Evolutionary conservation across 2,888 invertebrate species (phyloP).

Genomic region (Shargacucullia verbasci): DNA sequence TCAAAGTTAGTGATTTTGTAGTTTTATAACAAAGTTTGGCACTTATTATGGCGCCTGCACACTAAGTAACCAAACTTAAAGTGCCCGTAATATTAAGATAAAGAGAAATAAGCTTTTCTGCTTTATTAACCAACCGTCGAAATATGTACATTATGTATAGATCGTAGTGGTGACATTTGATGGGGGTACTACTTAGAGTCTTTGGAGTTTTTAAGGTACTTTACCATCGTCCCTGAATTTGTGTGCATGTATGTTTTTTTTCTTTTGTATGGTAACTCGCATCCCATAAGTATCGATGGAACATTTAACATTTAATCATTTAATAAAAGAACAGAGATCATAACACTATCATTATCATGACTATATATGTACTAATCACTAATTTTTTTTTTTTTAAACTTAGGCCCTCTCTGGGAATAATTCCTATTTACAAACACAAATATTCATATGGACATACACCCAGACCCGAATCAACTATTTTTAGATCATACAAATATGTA

Average conservation of each 20-base stretch:
- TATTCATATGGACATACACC: too few relatives aligned
- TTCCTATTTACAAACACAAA: too few relatives aligned
- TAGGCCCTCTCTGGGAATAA: too few relatives aligned
- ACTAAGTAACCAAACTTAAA: neutral
- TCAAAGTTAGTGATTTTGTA: slow-evolving; percentile 5
- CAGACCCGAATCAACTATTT: too few relatives aligned
- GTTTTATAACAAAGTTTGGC: neutral
- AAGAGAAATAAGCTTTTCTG: neutral
- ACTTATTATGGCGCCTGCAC: neutral
- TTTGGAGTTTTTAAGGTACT: slow-evolving; percentile 11
- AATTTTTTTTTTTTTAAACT: too few relatives aligned
- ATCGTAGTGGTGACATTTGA: slow-evolving; percentile 33
- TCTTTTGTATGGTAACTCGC: slow-evolving; percentile 1
- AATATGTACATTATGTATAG: neutral
- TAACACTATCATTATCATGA: too few relatives aligned
- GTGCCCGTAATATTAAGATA: neutral
- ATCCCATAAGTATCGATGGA: too few relatives aligned
- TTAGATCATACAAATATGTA: too few relatives aligned
- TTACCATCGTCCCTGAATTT: slow-evolving; percentile 35
- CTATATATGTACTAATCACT: too few relatives aligned
- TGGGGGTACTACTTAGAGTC: slow-evolving; percentile 38
- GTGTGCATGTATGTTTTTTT: slow-evolving; percentile 4
- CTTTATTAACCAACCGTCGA: too few relatives aligned
- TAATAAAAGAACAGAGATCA: too few relatives aligned
- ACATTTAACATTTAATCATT: too few relatives aligned